Conservation (phyloP, 2,888 invertebrate genomes). For the Athalia cordata region DNA sequence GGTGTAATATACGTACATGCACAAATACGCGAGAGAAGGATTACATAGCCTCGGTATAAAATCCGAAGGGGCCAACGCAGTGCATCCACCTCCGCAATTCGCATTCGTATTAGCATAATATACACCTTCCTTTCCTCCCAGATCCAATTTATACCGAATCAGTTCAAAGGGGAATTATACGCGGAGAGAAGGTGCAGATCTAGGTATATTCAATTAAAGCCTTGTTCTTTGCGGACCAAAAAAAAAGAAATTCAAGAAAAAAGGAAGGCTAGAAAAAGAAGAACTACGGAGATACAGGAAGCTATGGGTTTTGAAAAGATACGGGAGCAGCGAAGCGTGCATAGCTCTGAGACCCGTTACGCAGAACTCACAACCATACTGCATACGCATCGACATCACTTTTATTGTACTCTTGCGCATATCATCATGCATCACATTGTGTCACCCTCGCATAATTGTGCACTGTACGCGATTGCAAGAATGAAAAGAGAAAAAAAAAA, state of each 20-base stretch:
- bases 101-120: background rate
- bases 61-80: constrained; percentile 29
- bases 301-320: constrained; percentile 58
- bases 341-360: constrained; percentile 56
- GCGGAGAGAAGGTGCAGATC: background rate
- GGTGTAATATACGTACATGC: background rate
- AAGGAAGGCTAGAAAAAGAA: constrained; percentile 47
- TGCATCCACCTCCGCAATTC: constrained; percentile 37
- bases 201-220: constrained; percentile 59
- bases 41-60: constrained; percentile 19
- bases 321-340: constrained; percentile 54
- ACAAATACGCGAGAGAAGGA: background rate
- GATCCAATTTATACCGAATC: constrained; percentile 12
- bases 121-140: background rate
- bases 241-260: constrained; percentile 46
- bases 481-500: no score
- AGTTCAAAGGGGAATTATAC: constrained; percentile 11
- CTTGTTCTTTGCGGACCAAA: constrained; percentile 25
- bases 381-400: constrained; percentile 57
- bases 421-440: constrained; percentile 7
- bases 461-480: no score
- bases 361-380: constrained; percentile 44
- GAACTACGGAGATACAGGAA: constrained; percentile 55
- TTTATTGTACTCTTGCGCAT: constrained; percentile 20
- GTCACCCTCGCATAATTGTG: background rate